phyloP scores from a whole-genome alignment of 2,797 vertebrate species.

The Lepus oiostolus region DNA sequence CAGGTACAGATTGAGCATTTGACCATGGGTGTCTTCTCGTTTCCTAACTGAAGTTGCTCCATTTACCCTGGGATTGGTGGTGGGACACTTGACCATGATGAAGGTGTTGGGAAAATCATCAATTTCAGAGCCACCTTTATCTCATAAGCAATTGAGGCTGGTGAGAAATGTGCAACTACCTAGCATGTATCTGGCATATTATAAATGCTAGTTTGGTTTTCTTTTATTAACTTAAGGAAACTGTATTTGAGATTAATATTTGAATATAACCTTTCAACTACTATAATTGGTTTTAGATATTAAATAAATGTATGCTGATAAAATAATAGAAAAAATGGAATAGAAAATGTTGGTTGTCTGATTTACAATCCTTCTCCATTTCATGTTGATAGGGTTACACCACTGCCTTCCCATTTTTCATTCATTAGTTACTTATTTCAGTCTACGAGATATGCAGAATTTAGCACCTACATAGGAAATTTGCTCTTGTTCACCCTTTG shows the following conservation, averaged over 20 bases:
- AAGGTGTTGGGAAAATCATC: neutral
- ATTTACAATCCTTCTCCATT: neutral
- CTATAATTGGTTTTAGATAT: neutral
- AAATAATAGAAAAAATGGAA: conserved; percentile 8
- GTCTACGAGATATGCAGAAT: neutral
- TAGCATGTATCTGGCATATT: neutral
- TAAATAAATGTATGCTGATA: neutral
- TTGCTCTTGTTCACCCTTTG: neutral
- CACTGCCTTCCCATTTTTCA: neutral
- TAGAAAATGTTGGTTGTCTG: neutral
- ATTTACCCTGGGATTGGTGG: neutral
- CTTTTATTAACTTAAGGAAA: conserved; percentile 11
- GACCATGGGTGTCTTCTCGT: neutral
- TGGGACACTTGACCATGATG: neutral
- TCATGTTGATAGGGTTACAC: neutral
- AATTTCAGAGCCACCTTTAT: neutral
- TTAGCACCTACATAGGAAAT: neutral
- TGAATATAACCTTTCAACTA: neutral
- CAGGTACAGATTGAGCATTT: neutral
- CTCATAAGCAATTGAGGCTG: neutral
- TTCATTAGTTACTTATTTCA: neutral
- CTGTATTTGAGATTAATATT: neutral
- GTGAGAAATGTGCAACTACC: neutral
- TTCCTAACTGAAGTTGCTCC: neutral
- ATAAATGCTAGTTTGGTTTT: neutral